Evolutionary conservation across 2,888 invertebrate species (phyloP), one percentile per base, ranked within the genome.

Genomic region (Chrysomela aeneicollis): DNA sequence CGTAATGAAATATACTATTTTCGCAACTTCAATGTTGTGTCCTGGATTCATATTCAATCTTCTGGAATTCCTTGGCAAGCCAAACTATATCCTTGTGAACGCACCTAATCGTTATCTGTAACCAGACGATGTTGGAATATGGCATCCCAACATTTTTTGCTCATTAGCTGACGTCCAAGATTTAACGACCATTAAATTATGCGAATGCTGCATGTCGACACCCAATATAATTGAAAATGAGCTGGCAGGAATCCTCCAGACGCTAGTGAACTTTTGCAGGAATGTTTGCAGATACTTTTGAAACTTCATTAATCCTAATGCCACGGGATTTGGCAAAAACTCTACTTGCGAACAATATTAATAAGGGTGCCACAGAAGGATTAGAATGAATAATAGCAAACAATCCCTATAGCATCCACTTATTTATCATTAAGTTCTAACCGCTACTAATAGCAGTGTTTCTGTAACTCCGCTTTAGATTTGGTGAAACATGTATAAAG

Each of bases 391-490:
- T 66, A 66, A 68, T 59, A 61, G 58, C 55, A 49, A 15, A 50
- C 64, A 6, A 62, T 66, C 64, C 12, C 69, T 69, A 63, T 22
- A 22, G 64, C 62, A 64, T 58, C 69, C 69, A 64, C 62, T 69
- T 69, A 69, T 69, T 69, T 66, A 69, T 66, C 66, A 69, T 69
- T 69, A 69, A 64, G 66, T 63, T 61, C 59, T 35, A 63, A 66
- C 57, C 66, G 61, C 57, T 61, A 59, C 66, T 61, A 66, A 49
- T 17, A 63, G 49, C 66, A 54, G 55, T 61, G 51, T 64, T 66
- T 69, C 59, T 59, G 51, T 61, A 61, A 46, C 65, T 62, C 61
- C 50, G 58, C 42, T 46, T 19, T 55, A 64, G 46, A 60, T 61
- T 55, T 19, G 21, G 21, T 2, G 42, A 10, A 55, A 22, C 22